Evolutionary conservation across 2,113 vertebrate species (phyloP), one percentile per base, ranked within the genome.

Genomic region (Sterrhoptilus dennistouni): DNA sequence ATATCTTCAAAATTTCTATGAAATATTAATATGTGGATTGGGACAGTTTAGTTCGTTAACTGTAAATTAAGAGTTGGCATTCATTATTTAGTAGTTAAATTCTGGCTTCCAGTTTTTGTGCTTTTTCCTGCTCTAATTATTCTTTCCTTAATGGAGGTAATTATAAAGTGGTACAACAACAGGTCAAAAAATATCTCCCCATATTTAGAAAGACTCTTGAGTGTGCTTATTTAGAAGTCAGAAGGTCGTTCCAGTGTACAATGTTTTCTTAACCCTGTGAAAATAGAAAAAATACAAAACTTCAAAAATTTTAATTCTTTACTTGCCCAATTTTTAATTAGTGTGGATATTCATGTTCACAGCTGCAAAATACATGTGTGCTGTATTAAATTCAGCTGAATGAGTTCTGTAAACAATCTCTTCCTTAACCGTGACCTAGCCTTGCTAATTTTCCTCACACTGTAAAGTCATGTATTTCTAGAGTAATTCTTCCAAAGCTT

Each of bases 41-140:
- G 91, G 93, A 95, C 52, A 94, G 63, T 94, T 97, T 95, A 93
- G 57, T 84, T 94, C 2, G 2, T 95, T 96, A 95, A 69, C 76
- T 89, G 50, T 93, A 96, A 95, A 96, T 93, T 96, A 95, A 91
- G 75, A 68, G 8, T 13, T 76, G 65, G 11, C 64, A 92, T 96
- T 83, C n/a, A 94, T 96, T 96, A 93, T 95, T 96, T 79, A 96
- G 66, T 38, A 89, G 63, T 59, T 89, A 76, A 93, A 85, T 81
- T 88, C 75, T 83, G 42, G 23, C 61, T 91, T 87, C 29, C 20
- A 47, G 9, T 36, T 94, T 84, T 80, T 89, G 33, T 64, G 42
- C 23, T 83, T 68, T 93, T 92, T 78, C 31, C 36, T 94, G 33
- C 79, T 93, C 56, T 93, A 93, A 93, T 90, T 93, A 87, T 49